Evolutionary conservation across 2,113 vertebrate genomes (phyloP), one percentile per base, ranked within the genome.

Genomic region (Nanorana parkeri): DNA sequence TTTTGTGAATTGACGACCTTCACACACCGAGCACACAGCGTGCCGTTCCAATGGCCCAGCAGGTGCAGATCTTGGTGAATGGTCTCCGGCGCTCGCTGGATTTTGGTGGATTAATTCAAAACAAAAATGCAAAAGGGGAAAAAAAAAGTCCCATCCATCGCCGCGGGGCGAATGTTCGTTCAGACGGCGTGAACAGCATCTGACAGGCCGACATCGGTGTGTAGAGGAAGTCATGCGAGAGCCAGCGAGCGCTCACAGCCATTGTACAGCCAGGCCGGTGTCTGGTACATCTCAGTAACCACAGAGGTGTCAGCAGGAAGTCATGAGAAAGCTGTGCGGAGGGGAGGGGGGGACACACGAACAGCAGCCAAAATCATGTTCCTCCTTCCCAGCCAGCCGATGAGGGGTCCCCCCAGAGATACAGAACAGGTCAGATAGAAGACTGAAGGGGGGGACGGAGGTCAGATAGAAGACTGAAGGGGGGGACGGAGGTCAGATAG

Each of bases 121-220:
- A 67, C 81, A 84, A 41, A 83, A 56, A 87, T 87, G 41, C 17
- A 81, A 74, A 81, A 74, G 71, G 58, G 26, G 2, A 20, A 32
- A 58, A 21, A 63, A 20, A 72, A 51, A 77, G 21, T 54, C 36
- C 6, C 47, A 24, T 71, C 60, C 77, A 72, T 86, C 88, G 89
- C 89, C 88, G 58, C 85, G 88, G 87, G 87, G 87, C 67, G 85
- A 84, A 83, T 88, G 88, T 66, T 89, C 88, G 86, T 83, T 88
- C 85, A 87, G 84, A 90, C 85, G 85, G 76, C 0, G 76, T 88
- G 88, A 91, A 91, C 85, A 86, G 81, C 87, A 88, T 86, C 85
- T 91, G 89, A 91, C 89, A 86, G 80, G 82, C 54, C 61, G 77
- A 85, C 1, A 0, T 71, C 71, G 80, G 86, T 80, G 87, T 63